phyloP scores from a whole-genome alignment of 2,113 vertebrate genomes.

The Dasyornis broadbenti region DNA sequence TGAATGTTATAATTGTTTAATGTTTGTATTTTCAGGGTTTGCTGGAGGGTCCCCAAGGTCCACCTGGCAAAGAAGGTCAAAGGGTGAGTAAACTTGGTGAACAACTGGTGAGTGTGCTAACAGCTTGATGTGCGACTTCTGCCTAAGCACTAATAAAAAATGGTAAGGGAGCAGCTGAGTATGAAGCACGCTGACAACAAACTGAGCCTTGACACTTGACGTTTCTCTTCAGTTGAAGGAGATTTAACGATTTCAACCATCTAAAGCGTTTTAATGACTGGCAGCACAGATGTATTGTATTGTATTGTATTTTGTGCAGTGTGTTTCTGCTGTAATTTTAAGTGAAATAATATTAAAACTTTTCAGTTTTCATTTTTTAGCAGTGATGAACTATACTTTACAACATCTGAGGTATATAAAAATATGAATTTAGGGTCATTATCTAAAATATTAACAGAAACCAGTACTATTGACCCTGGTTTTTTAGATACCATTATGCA shows the following conservation, averaged over 20 bases:
- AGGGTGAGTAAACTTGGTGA: slow-evolving; percentile 88
- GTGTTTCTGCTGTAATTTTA: background rate
- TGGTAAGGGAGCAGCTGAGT: slow-evolving; percentile 48
- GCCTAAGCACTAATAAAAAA: slow-evolving; percentile 38
- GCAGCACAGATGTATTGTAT: slow-evolving; percentile 19
- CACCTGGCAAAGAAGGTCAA: slow-evolving; percentile 91
- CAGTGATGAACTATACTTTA: background rate
- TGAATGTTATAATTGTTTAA: background rate
- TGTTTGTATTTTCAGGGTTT: slow-evolving; percentile 70
- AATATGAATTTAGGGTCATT: background rate
- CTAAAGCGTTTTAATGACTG: slow-evolving; percentile 47
- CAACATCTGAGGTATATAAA: background rate
- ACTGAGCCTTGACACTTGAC: slow-evolving; percentile 24
- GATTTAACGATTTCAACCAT: slow-evolving; percentile 22
- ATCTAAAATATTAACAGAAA: background rate
- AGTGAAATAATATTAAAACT: background rate
- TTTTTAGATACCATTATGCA: background rate
- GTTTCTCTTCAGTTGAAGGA: slow-evolving; percentile 32
- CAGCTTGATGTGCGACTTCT: background rate
- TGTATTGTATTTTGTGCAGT: background rate
- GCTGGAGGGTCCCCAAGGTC: slow-evolving; percentile 78
- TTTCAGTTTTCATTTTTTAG: background rate
- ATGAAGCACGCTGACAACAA: slow-evolving; percentile 52
- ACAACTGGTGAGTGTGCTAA: slow-evolving; percentile 25
- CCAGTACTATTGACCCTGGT: background rate